Base-by-base conservation (phyloP, 2,113 vertebrate genomes). In the Triplophysa tibetana region DNA sequence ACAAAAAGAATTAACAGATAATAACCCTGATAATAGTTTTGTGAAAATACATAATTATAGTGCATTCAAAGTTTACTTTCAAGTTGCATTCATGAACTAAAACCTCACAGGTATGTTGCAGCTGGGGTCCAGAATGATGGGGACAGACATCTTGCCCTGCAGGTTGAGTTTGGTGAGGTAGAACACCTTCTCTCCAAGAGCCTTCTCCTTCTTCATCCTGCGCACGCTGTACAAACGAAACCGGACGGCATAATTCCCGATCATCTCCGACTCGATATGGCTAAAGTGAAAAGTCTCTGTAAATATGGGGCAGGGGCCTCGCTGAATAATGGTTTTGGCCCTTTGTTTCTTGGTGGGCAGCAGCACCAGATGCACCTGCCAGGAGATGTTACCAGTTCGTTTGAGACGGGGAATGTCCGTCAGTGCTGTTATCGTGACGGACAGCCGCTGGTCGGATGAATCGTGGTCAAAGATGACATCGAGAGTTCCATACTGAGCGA, bases 101-200 rank as follows among this genome's bases (percentile, higher is more conserved):
- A 54, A 54, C 93, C 96, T 98, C 90, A 99, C 98, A 83, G 94
- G 94, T 78, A 96, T 90, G 79, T 88, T 93, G 90, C 96, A 97
- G 90, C 95, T 96, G 69, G 97, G 95, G 70, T 99, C 97, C 87
- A 99, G 81, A 78, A 94, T 95, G 89, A 99, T 95, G 16, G 97
- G 96, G 85, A 97, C 90, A 33, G 96, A 96, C 93, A 99, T 93
- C 91, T 96, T 98, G 88, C 96, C 97, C 92, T 99, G 96, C 89
- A 98, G 95, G 91, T 98, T 97, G 89, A 98, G 92, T 92, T 99
- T 99, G 84, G 96, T 99, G 92, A 99, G 94, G 92, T 96, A 96
- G 92, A 99, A 98, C 83, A 98, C 91, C 92, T 98, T 99, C 87
- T 99, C 97, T 84, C 97, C 97, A 48, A 99, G 94, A 89, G 95